Base-by-base conservation (phyloP, 2,888 invertebrate species). In the Megalurothrips usitatus region DNA sequence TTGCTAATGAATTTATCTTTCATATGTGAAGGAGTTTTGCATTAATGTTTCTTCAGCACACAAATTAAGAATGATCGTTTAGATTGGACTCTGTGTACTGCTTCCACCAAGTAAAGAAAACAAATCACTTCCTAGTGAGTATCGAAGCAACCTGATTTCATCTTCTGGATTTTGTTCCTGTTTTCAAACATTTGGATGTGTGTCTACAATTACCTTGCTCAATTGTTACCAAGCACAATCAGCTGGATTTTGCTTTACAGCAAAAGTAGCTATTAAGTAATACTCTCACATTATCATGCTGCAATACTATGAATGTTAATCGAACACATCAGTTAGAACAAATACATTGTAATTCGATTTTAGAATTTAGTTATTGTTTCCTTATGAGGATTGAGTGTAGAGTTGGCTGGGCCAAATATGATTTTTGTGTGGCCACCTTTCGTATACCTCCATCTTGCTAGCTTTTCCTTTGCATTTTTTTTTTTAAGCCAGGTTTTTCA, bases 371-470 rank as follows among this genome's bases (percentile, higher is more conserved):
- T 75, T 75, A 0, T 23, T 75, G 26, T 26, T 75, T 23, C 68
- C 6, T 17, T 1, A 8, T 52, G 17, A 58, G n/a, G 58, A 43
- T 43, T 26, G 26, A 75, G 23, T 26, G 23, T 26, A 75, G 68
- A 75, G 26, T 75, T 75, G 68, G 68, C 68, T 75, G 68, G 68
- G 68, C 68, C 68, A 75, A 75, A 75, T 75, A 26, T 26, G 8
- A 75, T 12, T 19, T 58, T 17, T 58, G 19, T 58, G 58, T 58
- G 58, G 58, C 68, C 68, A 26, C 68, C 6, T n/a, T 58, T 75
- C 68, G 26, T 26, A 26, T 75, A 11, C 23, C 34, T 43, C 34
- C 34, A 43, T 43, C 34, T 43, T 43, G 6, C 34, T 43, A 43
- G 34, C 34, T 43, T 6, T 26, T 75, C 9, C 26, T 68, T 75